Base-by-base conservation (phyloP, 2,113 vertebrate genomes). In the Catharus bicknelli region DNA sequence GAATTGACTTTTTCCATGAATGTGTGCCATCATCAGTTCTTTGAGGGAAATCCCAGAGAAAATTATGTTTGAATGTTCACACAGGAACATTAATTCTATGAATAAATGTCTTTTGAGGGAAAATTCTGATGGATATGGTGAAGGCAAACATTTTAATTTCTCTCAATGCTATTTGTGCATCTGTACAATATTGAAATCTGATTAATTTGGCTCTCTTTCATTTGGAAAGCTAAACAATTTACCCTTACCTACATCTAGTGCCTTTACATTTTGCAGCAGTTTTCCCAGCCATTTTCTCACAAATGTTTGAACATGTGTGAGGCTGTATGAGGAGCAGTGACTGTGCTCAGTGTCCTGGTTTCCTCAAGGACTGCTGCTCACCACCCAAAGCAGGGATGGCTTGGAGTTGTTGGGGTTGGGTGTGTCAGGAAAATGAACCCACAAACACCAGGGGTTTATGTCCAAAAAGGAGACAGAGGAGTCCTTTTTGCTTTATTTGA, bases 401-500 rank as follows among this genome's bases (percentile, higher is more conserved):
- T 5, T 0, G 0, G 30, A 8, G 7, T 2, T 13, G 2, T 13
- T 51, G 69, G 32, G 22, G 2, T 3, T 25, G 55, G 34, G 12
- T 25, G 12, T 18, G 47, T 36, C 40, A 40, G 40, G 40, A 40
- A 40, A 40, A 40, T 40, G 12, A 13, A 40, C 14, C 40, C 40
- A 40, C 40, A 14, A 40, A 40, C 40, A 40, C 40, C 40, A 40
- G 40, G 12, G 40, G 40, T 13, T 40, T 40, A 14, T 40, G 40
- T 40, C 40, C 40, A 40, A 40, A 40, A 40, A 40, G 40, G 40
- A 40, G 13, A 40, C 40, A 40, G 40, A 40, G 40, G 40, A 40
- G 40, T 40, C 40, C 40, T 40, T 40, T 40, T 40, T 40, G 40
- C 40, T 40, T 40, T 40, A 40, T 40, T 40, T 14, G 12, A 40